These are phyloP conservation scores for Scaptodrosophila lebanonensis DNA, from an alignment of 1,140 invertebrate genomes.

Conservation along the genomic window DNA sequence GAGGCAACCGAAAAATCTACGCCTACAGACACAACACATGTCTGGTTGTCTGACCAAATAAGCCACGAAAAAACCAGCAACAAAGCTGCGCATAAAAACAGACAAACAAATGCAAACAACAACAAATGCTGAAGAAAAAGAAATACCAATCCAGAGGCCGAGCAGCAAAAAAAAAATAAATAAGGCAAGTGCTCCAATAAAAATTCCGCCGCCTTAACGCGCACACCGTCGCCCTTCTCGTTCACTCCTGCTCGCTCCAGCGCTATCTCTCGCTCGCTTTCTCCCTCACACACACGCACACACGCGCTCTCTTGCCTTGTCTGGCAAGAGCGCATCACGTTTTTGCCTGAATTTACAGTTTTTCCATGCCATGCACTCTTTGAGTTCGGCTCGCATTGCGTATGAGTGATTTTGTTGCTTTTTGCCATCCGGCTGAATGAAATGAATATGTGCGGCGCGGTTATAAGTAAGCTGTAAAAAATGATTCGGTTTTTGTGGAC, in stretches of 20 bases:
- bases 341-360: constrained; percentile 44
- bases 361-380: constrained; percentile 50
- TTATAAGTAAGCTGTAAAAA: constrained; percentile 30
- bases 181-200: constrained; percentile 66
- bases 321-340: background rate
- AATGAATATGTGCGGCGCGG: constrained; percentile 65
- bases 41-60: constrained; percentile 13
- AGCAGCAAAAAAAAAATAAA: constrained; percentile 40
- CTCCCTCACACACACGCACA: constrained; percentile 15
- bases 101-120: constrained; percentile 14
- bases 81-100: constrained; percentile 50
- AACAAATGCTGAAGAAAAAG: constrained; percentile 27
- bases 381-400: constrained; percentile 53
- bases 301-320: constrained; percentile 10
- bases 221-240: constrained; percentile 52
- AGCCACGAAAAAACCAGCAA: constrained; percentile 10
- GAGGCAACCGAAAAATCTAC: constrained; percentile 50
- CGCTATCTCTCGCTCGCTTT: constrained; percentile 2
- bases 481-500: constrained; percentile 52
- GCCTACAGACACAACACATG: constrained; percentile 36
- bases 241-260: background rate
- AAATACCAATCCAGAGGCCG: no score
- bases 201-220: constrained; percentile 67
- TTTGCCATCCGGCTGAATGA: constrained; percentile 30
- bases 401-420: constrained; percentile 61